Evolutionary conservation across 2,888 invertebrate species (phyloP).

Genomic region (Ophion ventricosus): DNA sequence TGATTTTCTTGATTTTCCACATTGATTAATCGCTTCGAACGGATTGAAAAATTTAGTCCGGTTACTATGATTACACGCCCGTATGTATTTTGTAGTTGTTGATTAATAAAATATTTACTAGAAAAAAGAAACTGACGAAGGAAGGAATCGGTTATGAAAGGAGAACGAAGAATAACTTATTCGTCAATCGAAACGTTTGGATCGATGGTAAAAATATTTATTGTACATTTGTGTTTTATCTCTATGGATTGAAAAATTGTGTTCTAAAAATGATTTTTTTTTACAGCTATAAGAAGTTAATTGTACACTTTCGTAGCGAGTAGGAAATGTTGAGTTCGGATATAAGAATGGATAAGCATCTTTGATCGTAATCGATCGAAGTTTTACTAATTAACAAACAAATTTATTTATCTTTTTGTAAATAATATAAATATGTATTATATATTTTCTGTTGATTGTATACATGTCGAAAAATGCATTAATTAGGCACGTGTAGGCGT

Average conservation of each 20-base stretch:
- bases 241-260: not conserved
- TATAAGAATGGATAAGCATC: constrained; percentile 18
- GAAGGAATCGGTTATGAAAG: not conserved
- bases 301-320: constrained; percentile 37
- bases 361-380: not conserved
- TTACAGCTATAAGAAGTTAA: constrained; percentile 6
- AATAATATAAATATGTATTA: constrained; percentile 57
- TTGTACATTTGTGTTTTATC: constrained; percentile 42
- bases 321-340: not conserved
- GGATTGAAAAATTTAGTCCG: constrained; percentile 58
- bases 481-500: constrained; percentile 62
- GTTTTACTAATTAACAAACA: constrained; percentile 12
- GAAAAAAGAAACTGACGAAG: constrained; percentile 49
- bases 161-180: constrained; percentile 29
- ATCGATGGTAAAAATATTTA: constrained; percentile 53
- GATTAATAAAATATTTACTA: constrained; percentile 73
- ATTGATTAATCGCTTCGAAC: constrained; percentile 57
- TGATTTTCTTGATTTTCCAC: constrained; percentile 35
- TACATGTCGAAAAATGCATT: constrained; percentile 55
- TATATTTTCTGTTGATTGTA: constrained; percentile 55
- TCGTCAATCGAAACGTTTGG: constrained; percentile 24
- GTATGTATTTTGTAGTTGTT: constrained; percentile 73
- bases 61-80: constrained; percentile 66
- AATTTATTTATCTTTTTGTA: constrained; percentile 49
- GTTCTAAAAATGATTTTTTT: not conserved